Conservation (phyloP, 1,140 invertebrate genomes). For the Hermatobates lingyangjiaoensis region DNA sequence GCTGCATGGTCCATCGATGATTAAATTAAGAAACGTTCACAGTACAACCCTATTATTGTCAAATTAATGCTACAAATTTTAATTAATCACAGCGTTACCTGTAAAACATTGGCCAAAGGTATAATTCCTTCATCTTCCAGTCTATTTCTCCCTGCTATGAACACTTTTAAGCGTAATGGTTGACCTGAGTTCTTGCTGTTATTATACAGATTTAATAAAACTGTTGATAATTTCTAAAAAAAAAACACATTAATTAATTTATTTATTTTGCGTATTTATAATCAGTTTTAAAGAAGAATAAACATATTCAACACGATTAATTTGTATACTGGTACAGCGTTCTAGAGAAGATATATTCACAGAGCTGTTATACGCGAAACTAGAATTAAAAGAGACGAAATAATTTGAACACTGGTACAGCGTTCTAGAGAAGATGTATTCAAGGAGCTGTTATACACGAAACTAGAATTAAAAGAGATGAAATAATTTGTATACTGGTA, state of each 20-base stretch:
- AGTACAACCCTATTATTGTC: too few relatives aligned
- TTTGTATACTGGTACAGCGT: not conserved
- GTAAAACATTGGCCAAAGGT: constrained; percentile 64
- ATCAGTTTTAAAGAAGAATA: not conserved
- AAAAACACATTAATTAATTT: too few relatives aligned
- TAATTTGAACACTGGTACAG: not conserved
- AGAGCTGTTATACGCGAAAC: not conserved
- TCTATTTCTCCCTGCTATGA: constrained; percentile 84
- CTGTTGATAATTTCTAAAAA: constrained; percentile 50
- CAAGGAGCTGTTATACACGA: too few relatives aligned
- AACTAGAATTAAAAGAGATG: too few relatives aligned
- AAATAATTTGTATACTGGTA: too few relatives aligned
- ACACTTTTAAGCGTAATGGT: constrained; percentile 55
- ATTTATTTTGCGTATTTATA: too few relatives aligned
- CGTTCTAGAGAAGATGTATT: too few relatives aligned
- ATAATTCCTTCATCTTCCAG: constrained; percentile 84
- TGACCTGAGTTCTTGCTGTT: constrained; percentile 35
- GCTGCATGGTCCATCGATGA: too few relatives aligned
- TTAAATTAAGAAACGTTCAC: too few relatives aligned
- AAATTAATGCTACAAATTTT: too few relatives aligned
- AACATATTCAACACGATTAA: not conserved
- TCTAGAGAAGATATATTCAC: not conserved
- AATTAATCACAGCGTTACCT: too few relatives aligned
- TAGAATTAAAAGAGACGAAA: not conserved
- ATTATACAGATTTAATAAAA: constrained; percentile 50